Percentiles rank a stretch among this genome's conserved stretches.
phyloP scores from a whole-genome alignment of 2,797 vertebrate genomes.

The Bucorvus abyssinicus region DNA sequence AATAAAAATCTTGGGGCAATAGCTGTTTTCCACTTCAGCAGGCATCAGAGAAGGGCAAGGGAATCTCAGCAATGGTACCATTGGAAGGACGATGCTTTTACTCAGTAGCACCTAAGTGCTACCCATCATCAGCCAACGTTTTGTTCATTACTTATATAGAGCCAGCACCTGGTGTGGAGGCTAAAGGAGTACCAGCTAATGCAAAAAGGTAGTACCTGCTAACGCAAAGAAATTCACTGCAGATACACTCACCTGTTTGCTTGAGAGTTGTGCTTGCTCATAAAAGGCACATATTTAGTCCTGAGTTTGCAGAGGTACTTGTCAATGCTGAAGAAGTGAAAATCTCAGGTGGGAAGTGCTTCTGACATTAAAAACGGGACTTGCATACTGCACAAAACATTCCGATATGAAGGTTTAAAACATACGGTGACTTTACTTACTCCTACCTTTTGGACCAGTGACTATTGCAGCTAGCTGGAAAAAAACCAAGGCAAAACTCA shows the following conservation, averaged over 20 bases:
- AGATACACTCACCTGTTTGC: background rate
- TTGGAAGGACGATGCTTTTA: background rate
- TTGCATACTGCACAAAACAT: background rate
- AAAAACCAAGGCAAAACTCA: conserved; percentile 5
- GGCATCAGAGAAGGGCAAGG: background rate
- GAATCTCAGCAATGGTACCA: background rate
- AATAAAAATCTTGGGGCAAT: background rate
- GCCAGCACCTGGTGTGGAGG: background rate
- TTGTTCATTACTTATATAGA: background rate
- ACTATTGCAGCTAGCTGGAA: conserved; percentile 33
- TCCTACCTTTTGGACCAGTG: conserved; percentile 53
- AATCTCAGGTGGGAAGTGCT: conserved; percentile 7
- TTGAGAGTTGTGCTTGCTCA: background rate
- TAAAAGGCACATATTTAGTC: background rate
- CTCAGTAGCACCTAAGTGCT: background rate
- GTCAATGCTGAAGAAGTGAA: background rate
- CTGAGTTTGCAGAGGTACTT: background rate
- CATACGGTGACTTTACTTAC: conserved; percentile 41
- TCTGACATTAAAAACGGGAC: conserved; percentile 23
- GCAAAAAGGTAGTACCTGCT: background rate
- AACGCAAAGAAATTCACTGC: background rate
- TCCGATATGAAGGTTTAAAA: conserved; percentile 15
- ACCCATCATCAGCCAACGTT: background rate
- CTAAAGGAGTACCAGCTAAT: background rate
- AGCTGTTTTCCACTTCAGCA: conserved; percentile 30